Evolutionary conservation across 1,140 invertebrate genomes (phyloP).

Genomic region (Papilio polyxenes): DNA sequence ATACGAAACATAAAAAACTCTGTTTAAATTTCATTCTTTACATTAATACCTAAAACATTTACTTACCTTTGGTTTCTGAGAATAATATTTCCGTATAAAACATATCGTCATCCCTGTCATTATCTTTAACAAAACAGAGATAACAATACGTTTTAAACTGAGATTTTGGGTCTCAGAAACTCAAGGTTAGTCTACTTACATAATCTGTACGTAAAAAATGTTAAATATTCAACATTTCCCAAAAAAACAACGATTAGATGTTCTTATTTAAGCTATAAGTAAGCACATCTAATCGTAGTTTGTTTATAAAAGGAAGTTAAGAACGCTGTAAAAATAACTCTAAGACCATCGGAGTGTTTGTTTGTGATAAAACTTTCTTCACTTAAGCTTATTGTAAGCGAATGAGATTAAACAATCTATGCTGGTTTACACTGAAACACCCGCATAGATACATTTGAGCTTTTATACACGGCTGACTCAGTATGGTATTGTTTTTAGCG

Average conservation of each 20-base stretch:
- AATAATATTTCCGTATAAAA: too few species aligned
- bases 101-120: too few species aligned
- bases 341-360: background rate
- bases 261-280: background rate
- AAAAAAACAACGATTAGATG: background rate
- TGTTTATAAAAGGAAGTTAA: background rate
- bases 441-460: too few species aligned
- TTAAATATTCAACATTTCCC: background rate
- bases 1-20: too few species aligned
- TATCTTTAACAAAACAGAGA: too few species aligned
- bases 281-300: background rate
- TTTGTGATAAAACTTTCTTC: constrained; percentile 21
- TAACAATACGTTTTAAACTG: too few species aligned
- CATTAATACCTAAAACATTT: too few species aligned
- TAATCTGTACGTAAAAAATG: background rate
- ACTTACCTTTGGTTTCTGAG: too few species aligned
- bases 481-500: too few species aligned
- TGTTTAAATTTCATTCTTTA: too few species aligned
- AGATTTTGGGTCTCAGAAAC: too few species aligned
- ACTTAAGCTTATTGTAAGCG: background rate
- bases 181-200: background rate
- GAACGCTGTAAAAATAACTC: background rate
- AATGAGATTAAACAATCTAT: constrained; percentile 2
- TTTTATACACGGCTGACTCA: too few species aligned
- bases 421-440: background rate